phyloP scores from a whole-genome alignment of 2,113 vertebrate species.

The Sturnira hondurensis region DNA sequence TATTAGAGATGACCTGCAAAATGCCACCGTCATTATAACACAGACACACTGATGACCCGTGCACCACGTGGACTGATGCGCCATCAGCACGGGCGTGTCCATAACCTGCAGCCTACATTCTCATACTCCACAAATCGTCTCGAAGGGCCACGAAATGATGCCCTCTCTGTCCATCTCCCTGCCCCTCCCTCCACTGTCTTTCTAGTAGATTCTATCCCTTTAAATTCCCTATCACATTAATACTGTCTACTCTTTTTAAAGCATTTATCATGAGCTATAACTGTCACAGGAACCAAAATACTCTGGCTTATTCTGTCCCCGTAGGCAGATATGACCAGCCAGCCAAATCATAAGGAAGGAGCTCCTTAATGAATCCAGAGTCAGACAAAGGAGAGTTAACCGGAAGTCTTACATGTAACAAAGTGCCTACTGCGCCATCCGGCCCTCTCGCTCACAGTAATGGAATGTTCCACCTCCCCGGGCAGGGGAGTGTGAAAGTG shows the following conservation, averaged over 20 bases:
- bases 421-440: neutral
- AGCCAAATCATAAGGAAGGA: neutral
- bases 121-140: neutral
- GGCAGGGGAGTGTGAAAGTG: neutral
- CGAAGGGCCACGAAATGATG: neutral
- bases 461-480: slow-evolving; percentile 51
- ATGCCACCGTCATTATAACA: slow-evolving; percentile 47
- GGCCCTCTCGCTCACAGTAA: neutral
- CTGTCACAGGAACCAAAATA: slow-evolving; percentile 35
- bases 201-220: neutral
- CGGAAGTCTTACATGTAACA: neutral
- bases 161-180: neutral
- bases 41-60: slow-evolving; percentile 29
- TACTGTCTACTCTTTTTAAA: neutral
- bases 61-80: neutral
- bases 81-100: neutral
- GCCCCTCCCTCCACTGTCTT: neutral
- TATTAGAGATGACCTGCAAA: slow-evolving; percentile 70
- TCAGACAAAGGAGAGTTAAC: neutral
- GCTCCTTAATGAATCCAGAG: neutral
- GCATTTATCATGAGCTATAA: slow-evolving; percentile 15
- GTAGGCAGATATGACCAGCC: neutral
- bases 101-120: neutral
- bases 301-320: neutral
- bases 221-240: slow-evolving; percentile 39